Evolutionary conservation across 2,888 invertebrate species (phyloP).

Genomic region (Elegia similella): DNA sequence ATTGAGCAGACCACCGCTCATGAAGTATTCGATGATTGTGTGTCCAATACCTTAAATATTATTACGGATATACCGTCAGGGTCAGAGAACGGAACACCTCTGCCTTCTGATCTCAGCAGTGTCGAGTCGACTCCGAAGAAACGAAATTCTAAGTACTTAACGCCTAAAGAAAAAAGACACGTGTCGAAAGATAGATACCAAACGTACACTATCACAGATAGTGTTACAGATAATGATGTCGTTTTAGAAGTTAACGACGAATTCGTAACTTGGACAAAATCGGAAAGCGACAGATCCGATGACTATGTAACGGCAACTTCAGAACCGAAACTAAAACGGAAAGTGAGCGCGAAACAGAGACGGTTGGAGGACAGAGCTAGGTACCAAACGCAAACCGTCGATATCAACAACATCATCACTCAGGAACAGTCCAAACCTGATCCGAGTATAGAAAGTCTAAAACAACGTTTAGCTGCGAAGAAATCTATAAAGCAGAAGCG

Average conservation of each 20-base stretch:
- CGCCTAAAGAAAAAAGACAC: conserved; percentile 89
- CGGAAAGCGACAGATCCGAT: conserved; percentile 66
- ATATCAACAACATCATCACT: conserved; percentile 54
- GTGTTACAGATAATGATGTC: conserved; percentile 50
- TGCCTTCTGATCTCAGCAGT: conserved; percentile 87
- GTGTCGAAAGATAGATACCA: conserved; percentile 89
- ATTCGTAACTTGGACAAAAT: conserved; percentile 70
- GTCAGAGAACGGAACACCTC: conserved; percentile 81
- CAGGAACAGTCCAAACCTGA: conserved; percentile 45
- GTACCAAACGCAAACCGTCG: conserved; percentile 85
- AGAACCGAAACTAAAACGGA: conserved; percentile 60
- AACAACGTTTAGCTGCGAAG: conserved; percentile 65
- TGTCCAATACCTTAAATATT: conserved; percentile 79
- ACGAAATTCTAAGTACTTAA: conserved; percentile 75
- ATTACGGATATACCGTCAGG: conserved; percentile 80
- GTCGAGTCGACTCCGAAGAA: conserved; percentile 88
- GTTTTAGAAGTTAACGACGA: conserved; percentile 59
- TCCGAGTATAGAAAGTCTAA: conserved; percentile 64
- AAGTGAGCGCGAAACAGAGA: conserved; percentile 84
- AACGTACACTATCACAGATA: conserved; percentile 89
- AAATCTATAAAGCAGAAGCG: conserved; percentile 81
- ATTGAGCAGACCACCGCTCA: conserved; percentile 73
- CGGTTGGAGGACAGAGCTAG: conserved; percentile 85
- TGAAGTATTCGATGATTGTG: conserved; percentile 83
- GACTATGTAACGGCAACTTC: conserved; percentile 60